These are phyloP conservation scores for Phallusia fumigata DNA, from an alignment of 23 tunicate genomes.

Conservation along the genomic window DNA sequence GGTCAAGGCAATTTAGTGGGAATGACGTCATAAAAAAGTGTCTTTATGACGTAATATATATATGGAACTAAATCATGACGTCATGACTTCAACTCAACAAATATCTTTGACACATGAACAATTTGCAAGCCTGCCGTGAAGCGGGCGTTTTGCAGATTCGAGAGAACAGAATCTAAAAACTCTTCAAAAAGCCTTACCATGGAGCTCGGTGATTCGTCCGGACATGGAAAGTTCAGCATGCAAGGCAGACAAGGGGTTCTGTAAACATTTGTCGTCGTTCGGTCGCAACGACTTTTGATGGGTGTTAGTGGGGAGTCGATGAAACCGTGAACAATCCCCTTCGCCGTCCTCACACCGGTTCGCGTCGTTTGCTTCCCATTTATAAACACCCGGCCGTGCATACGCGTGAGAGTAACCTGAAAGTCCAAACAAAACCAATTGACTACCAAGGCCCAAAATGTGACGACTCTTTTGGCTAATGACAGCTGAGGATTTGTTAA, in stretches of 20 bases:
- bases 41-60: too few species aligned
- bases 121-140: too few species aligned
- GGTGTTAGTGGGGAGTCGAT: constrained; percentile 21
- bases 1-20: too few species aligned
- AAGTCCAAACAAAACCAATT: not conserved
- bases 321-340: constrained; percentile 66
- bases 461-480: not conserved
- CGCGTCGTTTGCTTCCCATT: constrained; percentile 46
- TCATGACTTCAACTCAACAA: too few species aligned
- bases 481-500: too few species aligned
- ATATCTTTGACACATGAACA: too few species aligned
- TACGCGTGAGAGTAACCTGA: constrained; percentile 48
- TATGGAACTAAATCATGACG: too few species aligned
- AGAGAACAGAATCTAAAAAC: too few species aligned
- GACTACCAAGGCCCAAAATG: not conserved
- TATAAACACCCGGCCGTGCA: constrained; percentile 30
- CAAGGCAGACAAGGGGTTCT: constrained; percentile 39
- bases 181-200: not conserved
- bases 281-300: constrained; percentile 35
- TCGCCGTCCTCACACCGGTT: constrained; percentile 46
- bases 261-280: not conserved
- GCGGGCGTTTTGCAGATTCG: too few species aligned
- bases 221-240: constrained; percentile 1
- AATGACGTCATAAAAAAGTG: too few species aligned
- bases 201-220: not conserved